Percentiles rank a stretch among this genome's conserved stretches.
Conservation (phyloP, 2,888 invertebrate species). For the Psylliodes chrysocephalus region DNA sequence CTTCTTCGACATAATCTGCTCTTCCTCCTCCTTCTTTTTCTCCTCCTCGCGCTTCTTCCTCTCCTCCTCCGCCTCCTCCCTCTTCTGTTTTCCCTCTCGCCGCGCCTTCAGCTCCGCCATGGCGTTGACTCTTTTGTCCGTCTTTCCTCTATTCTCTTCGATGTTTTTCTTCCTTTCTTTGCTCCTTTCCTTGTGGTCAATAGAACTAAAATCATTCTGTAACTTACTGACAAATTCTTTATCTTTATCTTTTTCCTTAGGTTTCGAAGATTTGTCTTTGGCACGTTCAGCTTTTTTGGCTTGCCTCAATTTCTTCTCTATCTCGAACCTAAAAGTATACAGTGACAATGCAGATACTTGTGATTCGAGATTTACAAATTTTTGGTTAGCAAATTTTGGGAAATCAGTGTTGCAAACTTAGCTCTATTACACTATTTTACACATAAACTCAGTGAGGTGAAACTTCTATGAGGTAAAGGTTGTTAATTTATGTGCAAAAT, state of each 20-base stretch:
- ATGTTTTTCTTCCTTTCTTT: slow-evolving; percentile 91
- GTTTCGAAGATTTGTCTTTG: slow-evolving; percentile 71
- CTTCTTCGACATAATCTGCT: slow-evolving; percentile 65
- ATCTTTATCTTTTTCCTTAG: slow-evolving; percentile 79
- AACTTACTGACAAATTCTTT: slow-evolving; percentile 67
- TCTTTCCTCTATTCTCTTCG: slow-evolving; percentile 82
- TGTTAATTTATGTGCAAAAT: too few species aligned
- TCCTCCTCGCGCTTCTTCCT: slow-evolving; percentile 68
- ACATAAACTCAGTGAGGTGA: too few species aligned
- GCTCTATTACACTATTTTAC: too few species aligned
- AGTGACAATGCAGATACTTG: neutral
- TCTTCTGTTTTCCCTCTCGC: slow-evolving; percentile 83
- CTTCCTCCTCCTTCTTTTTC: slow-evolving; percentile 70
- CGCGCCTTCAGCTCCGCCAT: slow-evolving; percentile 92
- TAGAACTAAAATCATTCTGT: slow-evolving; percentile 62
- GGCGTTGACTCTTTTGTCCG: slow-evolving; percentile 82
- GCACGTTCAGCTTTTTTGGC: slow-evolving; percentile 81
- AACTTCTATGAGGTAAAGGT: too few species aligned
- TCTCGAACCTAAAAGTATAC: slow-evolving; percentile 79
- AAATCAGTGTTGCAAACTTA: neutral
- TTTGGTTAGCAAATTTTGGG: neutral
- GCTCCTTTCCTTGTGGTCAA: slow-evolving; percentile 81
- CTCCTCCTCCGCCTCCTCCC: slow-evolving; percentile 72
- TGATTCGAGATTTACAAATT: slow-evolving; percentile 11
- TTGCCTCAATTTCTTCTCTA: slow-evolving; percentile 89